These are phyloP conservation scores for Tyrannus savana DNA, from an alignment of 2,113 vertebrate genomes.

Conservation along the genomic window DNA sequence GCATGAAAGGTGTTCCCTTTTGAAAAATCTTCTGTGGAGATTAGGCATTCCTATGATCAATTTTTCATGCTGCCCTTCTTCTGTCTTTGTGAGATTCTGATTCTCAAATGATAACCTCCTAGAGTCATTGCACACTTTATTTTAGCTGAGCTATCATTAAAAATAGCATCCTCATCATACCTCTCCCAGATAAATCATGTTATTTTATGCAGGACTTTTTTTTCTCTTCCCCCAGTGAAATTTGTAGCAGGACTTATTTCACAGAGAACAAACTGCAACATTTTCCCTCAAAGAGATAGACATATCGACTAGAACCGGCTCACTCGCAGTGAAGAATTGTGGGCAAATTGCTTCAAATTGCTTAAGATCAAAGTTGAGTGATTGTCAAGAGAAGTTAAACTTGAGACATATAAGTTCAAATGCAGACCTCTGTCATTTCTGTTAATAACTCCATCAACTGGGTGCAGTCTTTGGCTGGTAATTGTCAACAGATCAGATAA, in stretches of 20 bases:
- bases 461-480: neutral
- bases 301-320: neutral
- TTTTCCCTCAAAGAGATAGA: neutral
- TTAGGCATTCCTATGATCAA: conserved; percentile 61
- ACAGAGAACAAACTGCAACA: neutral
- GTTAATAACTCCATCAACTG: neutral
- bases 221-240: neutral
- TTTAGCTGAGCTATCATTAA: conserved; percentile 56
- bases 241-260: neutral
- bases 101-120: conserved; percentile 30
- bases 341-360: neutral
- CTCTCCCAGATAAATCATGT: neutral
- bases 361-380: neutral
- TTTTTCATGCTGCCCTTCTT: conserved; percentile 67
- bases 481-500: neutral
- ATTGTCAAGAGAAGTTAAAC: neutral
- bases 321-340: neutral
- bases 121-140: conserved; percentile 27
- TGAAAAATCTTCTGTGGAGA: neutral
- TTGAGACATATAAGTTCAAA: neutral
- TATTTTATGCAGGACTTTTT: neutral
- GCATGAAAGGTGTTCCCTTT: conserved; percentile 14
- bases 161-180: conserved; percentile 11
- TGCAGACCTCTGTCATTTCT: neutral
- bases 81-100: conserved; percentile 21